These are phyloP conservation scores for Wasmannia auropunctata DNA, from an alignment of 1,140 invertebrate genomes.

Conservation along the genomic window DNA sequence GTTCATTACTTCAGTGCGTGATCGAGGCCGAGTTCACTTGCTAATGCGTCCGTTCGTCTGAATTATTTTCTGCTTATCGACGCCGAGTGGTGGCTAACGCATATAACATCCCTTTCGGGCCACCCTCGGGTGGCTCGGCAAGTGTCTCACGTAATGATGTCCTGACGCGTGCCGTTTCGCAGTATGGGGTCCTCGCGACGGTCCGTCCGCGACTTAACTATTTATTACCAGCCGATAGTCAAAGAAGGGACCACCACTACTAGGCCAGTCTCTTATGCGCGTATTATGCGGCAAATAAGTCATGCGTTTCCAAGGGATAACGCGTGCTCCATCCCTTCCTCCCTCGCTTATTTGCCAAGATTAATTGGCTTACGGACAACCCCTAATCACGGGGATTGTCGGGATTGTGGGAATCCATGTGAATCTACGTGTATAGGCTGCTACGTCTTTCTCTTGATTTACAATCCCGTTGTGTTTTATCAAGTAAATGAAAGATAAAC, in stretches of 20 bases:
- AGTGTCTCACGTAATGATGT: constrained; percentile 85
- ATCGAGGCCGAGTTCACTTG: constrained; percentile 38
- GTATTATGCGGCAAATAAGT: constrained; percentile 82
- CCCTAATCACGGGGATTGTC: background rate
- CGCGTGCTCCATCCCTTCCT: constrained; percentile 64
- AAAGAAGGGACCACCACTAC: constrained; percentile 39
- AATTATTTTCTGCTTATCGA: constrained; percentile 47
- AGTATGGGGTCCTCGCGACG: constrained; percentile 72
- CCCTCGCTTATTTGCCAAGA: constrained; percentile 79
- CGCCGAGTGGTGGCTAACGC: constrained; percentile 61
- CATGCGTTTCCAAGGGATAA: constrained; percentile 74
- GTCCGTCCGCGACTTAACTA: constrained; percentile 71
- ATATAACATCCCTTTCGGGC: constrained; percentile 28
- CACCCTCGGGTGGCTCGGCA: constrained; percentile 72
- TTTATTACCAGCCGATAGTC: constrained; percentile 74
- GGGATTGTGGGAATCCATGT: constrained; percentile 58
- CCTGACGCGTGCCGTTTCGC: constrained; percentile 83
- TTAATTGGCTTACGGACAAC: constrained; percentile 81
- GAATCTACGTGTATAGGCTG: background rate
- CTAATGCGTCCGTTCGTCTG: constrained; percentile 35
- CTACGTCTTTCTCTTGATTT: background rate
- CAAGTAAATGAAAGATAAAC: background rate
- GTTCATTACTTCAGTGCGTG: constrained; percentile 18
- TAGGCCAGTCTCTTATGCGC: constrained; percentile 35
- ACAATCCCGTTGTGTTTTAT: background rate